Conservation (phyloP, 2,888 invertebrate species). For the Chirona hameri region DNA sequence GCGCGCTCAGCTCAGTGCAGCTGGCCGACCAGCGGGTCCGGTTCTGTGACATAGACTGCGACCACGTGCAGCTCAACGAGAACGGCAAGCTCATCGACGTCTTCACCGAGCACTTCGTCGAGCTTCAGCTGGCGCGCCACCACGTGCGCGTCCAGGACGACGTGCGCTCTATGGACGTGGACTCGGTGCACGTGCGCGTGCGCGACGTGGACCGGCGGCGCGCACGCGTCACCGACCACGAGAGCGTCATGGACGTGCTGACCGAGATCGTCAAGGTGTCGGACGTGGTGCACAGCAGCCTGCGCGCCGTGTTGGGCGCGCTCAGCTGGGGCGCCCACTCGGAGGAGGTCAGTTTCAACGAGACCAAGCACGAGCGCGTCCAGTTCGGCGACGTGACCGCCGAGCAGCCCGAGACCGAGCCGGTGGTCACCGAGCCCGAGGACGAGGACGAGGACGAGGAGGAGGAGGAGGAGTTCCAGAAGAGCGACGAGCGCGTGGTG, state of each 20-base stretch:
- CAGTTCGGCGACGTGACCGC: not conserved
- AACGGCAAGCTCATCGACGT: constrained; percentile 7
- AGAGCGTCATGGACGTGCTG: constrained; percentile 8
- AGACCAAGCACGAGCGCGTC: constrained; percentile 1
- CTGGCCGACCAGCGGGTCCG: not conserved
- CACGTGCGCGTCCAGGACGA: constrained; percentile 3
- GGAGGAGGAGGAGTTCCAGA: not conserved
- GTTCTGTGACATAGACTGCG: constrained; percentile 7
- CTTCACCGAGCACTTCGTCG: constrained; percentile 6
- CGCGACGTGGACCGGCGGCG: constrained; percentile 13
- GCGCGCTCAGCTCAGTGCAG: not conserved
- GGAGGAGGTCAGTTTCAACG: not conserved
- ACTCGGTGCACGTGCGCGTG: constrained; percentile 12
- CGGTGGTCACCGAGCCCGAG: not conserved
- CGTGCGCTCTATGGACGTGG: not conserved
- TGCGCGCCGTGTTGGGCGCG: not conserved
- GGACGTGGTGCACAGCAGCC: not conserved
- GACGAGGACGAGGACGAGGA: constrained; percentile 11
- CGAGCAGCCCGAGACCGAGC: not conserved
- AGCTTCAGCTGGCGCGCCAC: constrained; percentile 1
- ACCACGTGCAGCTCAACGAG: not conserved
- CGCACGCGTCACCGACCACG: constrained; percentile 5
- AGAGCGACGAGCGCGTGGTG: not conserved
- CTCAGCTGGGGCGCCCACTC: not conserved
- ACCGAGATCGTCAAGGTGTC: constrained; percentile 2